Evolutionary conservation across 53 echinoderm and acorn worm genomes (phyloP), one percentile per base, ranked within the genome.

Genomic region (Astropecten irregularis): DNA sequence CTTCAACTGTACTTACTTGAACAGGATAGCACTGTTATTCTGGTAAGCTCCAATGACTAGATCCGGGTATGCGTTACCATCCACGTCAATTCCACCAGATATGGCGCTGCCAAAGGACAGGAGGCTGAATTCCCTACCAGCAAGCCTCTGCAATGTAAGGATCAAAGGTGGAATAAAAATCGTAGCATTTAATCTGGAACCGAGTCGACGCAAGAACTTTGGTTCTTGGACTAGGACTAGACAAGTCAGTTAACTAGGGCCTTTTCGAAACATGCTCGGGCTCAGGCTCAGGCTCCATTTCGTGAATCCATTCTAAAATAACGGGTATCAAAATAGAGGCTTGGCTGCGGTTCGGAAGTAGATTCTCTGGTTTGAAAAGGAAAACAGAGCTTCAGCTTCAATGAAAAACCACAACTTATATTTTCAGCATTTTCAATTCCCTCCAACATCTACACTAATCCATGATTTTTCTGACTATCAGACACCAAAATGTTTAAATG

Each of bases 61-160:
- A 47, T 95, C 95, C 23, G 92, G 82, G 67, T 95, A 95, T 58
- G 86, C 85, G 62, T 95, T 95, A n/a, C 68, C 84, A 47, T 95
- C 95, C 70, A 95, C 71, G 85, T 95, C 95, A 3, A 95, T 83
- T 3, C 69, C 84, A 14, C 88, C 93, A 20, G 95, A 95, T 54
- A 95, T 68, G 3, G 95, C 82, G 51, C 90, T 91, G 27, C 95
- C 95, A 38, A 95, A 95, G 19, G 92, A 90, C 19, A 39, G 82
- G 2, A 60, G 29, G 22, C 38, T 79, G 29, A 94, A 66, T 5
- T 61, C 76, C 27, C 77, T 52, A 22, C 83, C 91, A 44, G 86
- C 25, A 4, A 95, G 66, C 50, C 95, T 85, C 95, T 95, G 85
- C 5, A 52, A 53, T 33, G 18, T 21, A 11, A 68, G 74, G 34